Base-by-base conservation (phyloP, 2,113 vertebrate genomes). In the Scomber japonicus region DNA sequence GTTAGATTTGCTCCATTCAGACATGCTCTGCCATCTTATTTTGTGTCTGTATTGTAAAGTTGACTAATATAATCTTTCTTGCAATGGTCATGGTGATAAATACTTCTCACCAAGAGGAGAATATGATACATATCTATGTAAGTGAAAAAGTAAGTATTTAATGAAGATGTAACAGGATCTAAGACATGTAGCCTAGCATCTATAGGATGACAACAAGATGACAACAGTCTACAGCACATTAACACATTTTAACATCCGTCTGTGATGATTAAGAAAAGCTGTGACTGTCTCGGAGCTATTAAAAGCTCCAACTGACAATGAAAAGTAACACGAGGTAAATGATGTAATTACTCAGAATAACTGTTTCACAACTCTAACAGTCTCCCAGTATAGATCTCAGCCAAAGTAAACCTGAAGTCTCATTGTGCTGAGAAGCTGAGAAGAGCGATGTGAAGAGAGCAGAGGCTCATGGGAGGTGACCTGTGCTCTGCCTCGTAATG, bases 401-500 rank as follows among this genome's bases (percentile, higher is more conserved):
- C 67, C 66, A 71, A 70, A 83, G 66, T 83, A 71, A 89, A 89
- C 65, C 54, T n/a, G 11, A 71, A 24, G n/a, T 68, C 64, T 86
- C 55, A 10, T 5, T 71, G 73, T 63, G 80, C 19, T 7, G 35
- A 54, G 15, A 15, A 54, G 19, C 53, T 0, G 50, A 85, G 76
- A 50, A 44, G 64, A 88, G 69, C 65, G 19, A 64, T 55, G 54
- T 57, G 81, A 61, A 73, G 45, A 79, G 75, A 87, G 66, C 77
- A 19, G 77, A 74, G 74, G 75, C 92, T 71, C 75, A 4, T 6
- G 86, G 89, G 92, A 94, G 45, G 24, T 77, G 89, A 93, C 90
- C 92, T 88, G 60, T 89, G 87, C 86, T 84, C 88, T 75, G 71
- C 83, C 60, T 83, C 46, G 50, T 92, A 93, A 95, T 94, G 87